A percentile compares a stretch with the other conserved stretches of the same genome.
phyloP scores from a whole-genome alignment of 2,797 vertebrate genomes.

The Synanceia verrucosa region DNA sequence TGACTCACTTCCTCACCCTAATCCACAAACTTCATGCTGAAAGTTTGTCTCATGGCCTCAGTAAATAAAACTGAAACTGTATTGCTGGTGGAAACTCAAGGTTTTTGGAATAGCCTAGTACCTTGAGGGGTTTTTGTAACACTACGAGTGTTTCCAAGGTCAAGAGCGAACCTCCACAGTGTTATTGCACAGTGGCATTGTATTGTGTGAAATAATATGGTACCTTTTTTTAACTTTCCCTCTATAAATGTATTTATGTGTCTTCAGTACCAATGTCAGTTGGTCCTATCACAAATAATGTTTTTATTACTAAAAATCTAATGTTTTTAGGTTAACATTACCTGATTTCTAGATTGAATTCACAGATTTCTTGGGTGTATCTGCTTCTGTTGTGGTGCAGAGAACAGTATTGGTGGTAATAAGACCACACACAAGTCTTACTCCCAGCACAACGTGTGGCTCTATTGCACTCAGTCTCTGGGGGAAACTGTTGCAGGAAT shows the following conservation, averaged over 20 bases:
- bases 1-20: background rate
- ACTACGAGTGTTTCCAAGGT: background rate
- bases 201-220: background rate
- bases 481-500: conserved; percentile 44
- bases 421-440: background rate
- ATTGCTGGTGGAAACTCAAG: background rate
- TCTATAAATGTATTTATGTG: rapidly evolving
- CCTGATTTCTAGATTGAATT: background rate
- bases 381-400: background rate
- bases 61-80: background rate
- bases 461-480: conserved; percentile 24
- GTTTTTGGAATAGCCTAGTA: background rate
- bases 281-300: background rate
- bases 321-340: background rate
- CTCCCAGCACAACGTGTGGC: background rate
- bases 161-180: background rate
- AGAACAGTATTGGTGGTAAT: background rate
- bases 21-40: background rate
- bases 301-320: background rate
- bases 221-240: background rate
- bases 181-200: background rate
- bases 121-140: background rate
- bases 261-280: background rate
- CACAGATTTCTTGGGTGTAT: background rate
- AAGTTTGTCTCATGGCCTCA: background rate